A percentile compares a stretch with the other conserved stretches of the same genome.
These are phyloP conservation scores for Dasypolia templi DNA, from an alignment of 2,888 invertebrate species.

Conservation along the genomic window DNA sequence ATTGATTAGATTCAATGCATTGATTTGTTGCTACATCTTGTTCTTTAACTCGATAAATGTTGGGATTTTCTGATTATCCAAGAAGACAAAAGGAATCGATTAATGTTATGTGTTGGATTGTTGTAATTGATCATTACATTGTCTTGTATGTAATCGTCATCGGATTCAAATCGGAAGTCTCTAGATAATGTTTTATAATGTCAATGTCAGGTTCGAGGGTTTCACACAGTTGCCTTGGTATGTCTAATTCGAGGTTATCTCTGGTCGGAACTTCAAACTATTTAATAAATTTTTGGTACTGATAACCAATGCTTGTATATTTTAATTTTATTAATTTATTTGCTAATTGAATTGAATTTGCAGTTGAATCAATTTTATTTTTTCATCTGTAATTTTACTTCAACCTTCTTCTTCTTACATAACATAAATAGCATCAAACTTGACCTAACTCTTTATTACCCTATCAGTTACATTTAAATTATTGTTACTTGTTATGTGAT, in stretches of 20 bases:
- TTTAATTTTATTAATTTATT: neutral
- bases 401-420: slow-evolving; percentile 27
- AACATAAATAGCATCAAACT: slow-evolving; percentile 37
- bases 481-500: too few species aligned
- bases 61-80: slow-evolving; percentile 4
- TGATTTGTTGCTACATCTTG: slow-evolving; percentile 13
- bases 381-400: slow-evolving; percentile 9
- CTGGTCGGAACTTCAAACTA: slow-evolving; percentile 6
- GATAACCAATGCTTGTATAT: too few species aligned
- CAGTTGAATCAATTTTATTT: neutral
- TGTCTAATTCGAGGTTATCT: slow-evolving; percentile 20
- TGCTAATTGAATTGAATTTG: neutral
- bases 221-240: slow-evolving; percentile 15
- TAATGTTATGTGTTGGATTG: neutral
- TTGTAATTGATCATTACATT: slow-evolving; percentile 10
- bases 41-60: slow-evolving; percentile 8
- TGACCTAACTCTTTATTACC: slow-evolving; percentile 32
- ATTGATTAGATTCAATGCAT: slow-evolving; percentile 22
- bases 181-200: slow-evolving; percentile 30
- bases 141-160: neutral
- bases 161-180: slow-evolving; percentile 16
- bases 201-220: slow-evolving; percentile 34
- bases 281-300: neutral
- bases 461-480: slow-evolving; percentile 30
- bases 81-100: slow-evolving; percentile 14